Evolutionary conservation across 1,140 invertebrate genomes (phyloP).

Genomic region (Drosophila sulfurigaster): DNA sequence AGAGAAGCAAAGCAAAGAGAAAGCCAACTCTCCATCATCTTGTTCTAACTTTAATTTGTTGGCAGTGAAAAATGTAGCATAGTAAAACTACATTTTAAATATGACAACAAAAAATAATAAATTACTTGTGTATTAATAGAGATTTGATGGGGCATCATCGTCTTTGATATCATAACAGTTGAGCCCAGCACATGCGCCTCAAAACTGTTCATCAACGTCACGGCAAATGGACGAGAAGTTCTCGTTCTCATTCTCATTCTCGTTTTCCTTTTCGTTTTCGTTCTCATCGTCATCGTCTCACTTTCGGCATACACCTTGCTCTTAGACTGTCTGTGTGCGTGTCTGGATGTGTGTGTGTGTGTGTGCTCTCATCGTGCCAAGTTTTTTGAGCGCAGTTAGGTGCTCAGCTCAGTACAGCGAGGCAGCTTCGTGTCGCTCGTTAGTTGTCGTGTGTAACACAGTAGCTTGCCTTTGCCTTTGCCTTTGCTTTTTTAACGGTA

Average conservation of each 20-base stretch:
- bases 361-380: slow-evolving; percentile 65
- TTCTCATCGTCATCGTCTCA: slow-evolving; percentile 59
- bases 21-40: background rate
- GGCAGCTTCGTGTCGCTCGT: slow-evolving; percentile 68
- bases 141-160: background rate
- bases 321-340: slow-evolving; percentile 1
- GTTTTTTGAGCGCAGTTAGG: slow-evolving; percentile 77
- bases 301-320: slow-evolving; percentile 71
- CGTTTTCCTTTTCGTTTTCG: slow-evolving; percentile 48
- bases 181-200: slow-evolving; percentile 45
- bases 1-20: background rate
- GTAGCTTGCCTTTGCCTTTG: slow-evolving; percentile 34
- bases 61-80: too few species aligned
- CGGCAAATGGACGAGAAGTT: slow-evolving; percentile 33
- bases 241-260: slow-evolving; percentile 51
- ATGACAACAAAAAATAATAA: background rate
- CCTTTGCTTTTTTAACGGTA: slow-evolving; percentile 31
- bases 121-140: background rate
- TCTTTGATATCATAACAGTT: slow-evolving; percentile 6
- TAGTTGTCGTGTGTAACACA: slow-evolving; percentile 67
- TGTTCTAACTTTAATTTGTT: too few species aligned
- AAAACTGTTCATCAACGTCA: slow-evolving; percentile 51
- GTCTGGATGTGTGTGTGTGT: slow-evolving; percentile 37
- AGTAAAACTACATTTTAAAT: too few species aligned
- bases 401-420: slow-evolving; percentile 37